Percentiles rank a stretch among this genome's conserved stretches.
phyloP scores from a whole-genome alignment of 2,113 vertebrate species.

The Ochotona curzoniae region DNA sequence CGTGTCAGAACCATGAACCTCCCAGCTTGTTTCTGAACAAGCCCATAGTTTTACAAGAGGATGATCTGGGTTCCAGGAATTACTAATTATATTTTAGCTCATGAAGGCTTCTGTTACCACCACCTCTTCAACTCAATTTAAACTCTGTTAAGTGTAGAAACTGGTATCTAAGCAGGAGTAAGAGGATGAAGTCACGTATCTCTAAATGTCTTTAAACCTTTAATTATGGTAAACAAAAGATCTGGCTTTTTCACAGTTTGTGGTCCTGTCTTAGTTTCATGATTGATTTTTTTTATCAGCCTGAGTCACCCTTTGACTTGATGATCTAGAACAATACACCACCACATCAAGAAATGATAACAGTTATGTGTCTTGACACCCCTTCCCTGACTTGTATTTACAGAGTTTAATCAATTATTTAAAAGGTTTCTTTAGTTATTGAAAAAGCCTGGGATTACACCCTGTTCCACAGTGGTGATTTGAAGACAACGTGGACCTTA shows the following conservation, averaged over 20 bases:
- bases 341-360: background rate
- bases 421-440: background rate
- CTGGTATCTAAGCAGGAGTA: slow-evolving; percentile 44
- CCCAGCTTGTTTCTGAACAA: slow-evolving; percentile 2
- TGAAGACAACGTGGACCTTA: background rate
- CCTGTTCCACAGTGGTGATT: background rate
- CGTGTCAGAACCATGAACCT: slow-evolving; percentile 2
- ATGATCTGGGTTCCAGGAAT: slow-evolving; percentile 1
- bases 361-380: background rate
- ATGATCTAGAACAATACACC: slow-evolving; percentile 27
- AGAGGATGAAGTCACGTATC: slow-evolving; percentile 64
- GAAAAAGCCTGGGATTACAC: background rate
- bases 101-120: slow-evolving; percentile 14
- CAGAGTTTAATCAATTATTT: background rate
- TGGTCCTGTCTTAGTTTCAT: slow-evolving; percentile 40
- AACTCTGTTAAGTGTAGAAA: slow-evolving; percentile 16
- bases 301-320: slow-evolving; percentile 50
- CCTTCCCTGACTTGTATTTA: background rate
- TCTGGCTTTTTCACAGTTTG: slow-evolving; percentile 27
- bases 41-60: background rate
- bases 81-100: slow-evolving; percentile 62
- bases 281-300: slow-evolving; percentile 14
- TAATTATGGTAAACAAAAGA: slow-evolving; percentile 64
- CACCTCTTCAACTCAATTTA: slow-evolving; percentile 53
- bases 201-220: slow-evolving; percentile 53